Conservation (phyloP, 2,888 invertebrate genomes). For the Molanna angustata region DNA sequence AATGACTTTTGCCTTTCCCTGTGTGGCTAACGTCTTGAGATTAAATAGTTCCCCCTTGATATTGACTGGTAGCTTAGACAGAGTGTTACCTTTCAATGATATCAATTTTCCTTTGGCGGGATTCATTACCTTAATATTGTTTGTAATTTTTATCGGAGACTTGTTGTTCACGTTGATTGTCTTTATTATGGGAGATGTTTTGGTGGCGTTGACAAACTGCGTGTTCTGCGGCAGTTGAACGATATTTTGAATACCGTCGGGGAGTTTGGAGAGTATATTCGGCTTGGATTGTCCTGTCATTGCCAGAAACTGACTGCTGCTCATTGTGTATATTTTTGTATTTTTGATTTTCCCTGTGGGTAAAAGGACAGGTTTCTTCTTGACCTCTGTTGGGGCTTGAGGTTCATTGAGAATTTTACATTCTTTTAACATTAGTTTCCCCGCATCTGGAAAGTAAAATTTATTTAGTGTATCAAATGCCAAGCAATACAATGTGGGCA, state of each 20-base stretch:
- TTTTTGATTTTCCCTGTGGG: conserved; percentile 39
- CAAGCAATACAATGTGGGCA: too few relatives aligned
- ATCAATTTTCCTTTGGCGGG: conserved; percentile 21
- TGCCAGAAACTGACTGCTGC: conserved; percentile 52
- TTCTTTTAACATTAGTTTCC: conserved; percentile 69
- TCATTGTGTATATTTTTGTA: conserved; percentile 53
- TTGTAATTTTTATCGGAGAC: conserved; percentile 3
- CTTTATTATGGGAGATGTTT: conserved; percentile 16
- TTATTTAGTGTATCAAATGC: too few relatives aligned
- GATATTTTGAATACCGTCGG: conserved; percentile 36
- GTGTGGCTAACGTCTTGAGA: conserved; percentile 18
- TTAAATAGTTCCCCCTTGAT: conserved; percentile 21
- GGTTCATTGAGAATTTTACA: conserved; percentile 37
- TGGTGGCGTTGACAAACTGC: conserved; percentile 34
- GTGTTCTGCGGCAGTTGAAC: conserved; percentile 37
- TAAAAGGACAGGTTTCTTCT: conserved; percentile 29
- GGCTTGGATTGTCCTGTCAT: conserved; percentile 36
- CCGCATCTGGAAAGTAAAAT: conserved; percentile 58
- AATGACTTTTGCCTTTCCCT: conserved; percentile 36
- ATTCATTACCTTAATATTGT: conserved; percentile 22
- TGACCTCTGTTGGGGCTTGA: too few relatives aligned
- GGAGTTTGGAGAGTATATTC: conserved; percentile 31
- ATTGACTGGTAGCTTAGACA: conserved; percentile 8
- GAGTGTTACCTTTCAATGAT: conserved; percentile 15
- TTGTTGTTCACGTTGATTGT: conserved; percentile 32